Evolutionary conservation across 2,888 invertebrate genomes (phyloP).

Genomic region (Pharmacophagus antenor): DNA sequence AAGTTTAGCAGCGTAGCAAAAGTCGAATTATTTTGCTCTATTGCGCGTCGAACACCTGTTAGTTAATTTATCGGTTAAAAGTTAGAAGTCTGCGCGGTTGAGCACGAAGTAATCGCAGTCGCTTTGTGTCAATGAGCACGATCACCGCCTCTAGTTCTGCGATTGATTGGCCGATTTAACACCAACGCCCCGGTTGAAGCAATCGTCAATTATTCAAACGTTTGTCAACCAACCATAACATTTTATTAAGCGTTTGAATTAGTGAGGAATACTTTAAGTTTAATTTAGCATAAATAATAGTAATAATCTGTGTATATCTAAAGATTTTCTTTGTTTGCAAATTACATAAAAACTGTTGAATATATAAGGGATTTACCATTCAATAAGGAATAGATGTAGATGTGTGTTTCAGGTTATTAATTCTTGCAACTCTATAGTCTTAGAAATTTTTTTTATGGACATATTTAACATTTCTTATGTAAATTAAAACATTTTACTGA

Average conservation of each 20-base stretch:
- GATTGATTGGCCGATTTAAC: slow-evolving; percentile 7
- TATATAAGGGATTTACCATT: no score
- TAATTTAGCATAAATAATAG: neutral
- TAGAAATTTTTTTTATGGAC: no score
- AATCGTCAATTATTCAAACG: neutral
- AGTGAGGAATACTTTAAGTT: neutral
- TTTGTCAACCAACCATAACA: neutral
- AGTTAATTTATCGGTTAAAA: slow-evolving; percentile 27
- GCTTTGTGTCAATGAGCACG: slow-evolving; percentile 24
- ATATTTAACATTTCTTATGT: no score
- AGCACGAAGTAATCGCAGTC: slow-evolving; percentile 16
- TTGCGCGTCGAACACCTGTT: slow-evolving; percentile 23
- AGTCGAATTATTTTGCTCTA: slow-evolving; percentile 20
- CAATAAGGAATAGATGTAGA: no score
- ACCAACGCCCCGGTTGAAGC: neutral
- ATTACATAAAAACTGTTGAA: no score
- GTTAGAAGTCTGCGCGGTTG: slow-evolving; percentile 17
- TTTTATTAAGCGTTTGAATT: neutral
- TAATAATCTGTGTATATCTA: no score
- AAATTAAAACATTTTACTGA: no score
- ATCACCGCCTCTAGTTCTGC: slow-evolving; percentile 3
- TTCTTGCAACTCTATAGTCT: no score
- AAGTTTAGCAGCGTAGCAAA: neutral
- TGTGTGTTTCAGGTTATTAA: no score
- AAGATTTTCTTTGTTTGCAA: no score